phyloP scores from a whole-genome alignment of 2,797 vertebrate genomes.

The Betta splendens region DNA sequence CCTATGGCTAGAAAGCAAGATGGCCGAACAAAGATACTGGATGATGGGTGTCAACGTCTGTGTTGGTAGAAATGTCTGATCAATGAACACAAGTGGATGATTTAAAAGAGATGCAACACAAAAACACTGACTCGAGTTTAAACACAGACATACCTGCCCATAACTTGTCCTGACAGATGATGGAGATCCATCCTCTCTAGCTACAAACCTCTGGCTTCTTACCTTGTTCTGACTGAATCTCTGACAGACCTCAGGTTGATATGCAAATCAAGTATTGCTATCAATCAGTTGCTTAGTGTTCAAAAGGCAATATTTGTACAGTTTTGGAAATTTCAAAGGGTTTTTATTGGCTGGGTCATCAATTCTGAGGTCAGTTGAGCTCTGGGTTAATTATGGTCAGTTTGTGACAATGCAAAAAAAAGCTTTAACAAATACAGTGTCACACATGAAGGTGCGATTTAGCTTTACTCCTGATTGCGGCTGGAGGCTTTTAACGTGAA shows the following conservation, averaged over 20 bases:
- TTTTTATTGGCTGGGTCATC: constrained; percentile 49
- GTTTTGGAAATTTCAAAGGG: background rate
- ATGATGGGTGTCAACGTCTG: constrained; percentile 85
- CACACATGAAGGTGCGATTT: constrained; percentile 1
- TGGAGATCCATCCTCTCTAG: constrained; percentile 50
- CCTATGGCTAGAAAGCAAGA: constrained; percentile 70
- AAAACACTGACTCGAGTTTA: constrained; percentile 79
- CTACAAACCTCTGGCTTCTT: constrained; percentile 55
- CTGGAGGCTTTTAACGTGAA: background rate
- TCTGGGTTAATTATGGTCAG: constrained; percentile 37
- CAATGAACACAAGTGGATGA: constrained; percentile 74
- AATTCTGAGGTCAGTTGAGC: constrained; percentile 65
- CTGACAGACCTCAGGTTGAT: constrained; percentile 70
- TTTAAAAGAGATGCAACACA: constrained; percentile 64
- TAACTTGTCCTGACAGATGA: constrained; percentile 66
- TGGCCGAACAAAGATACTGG: constrained; percentile 77
- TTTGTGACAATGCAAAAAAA: constrained; percentile 68
- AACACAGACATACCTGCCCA: constrained; percentile 88
- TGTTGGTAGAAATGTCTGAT: constrained; percentile 80
- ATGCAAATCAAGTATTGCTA: constrained; percentile 19
- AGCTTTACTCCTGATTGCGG: background rate
- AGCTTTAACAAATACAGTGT: background rate
- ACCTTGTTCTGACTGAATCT: constrained; percentile 58
- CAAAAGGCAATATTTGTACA: too few species aligned
- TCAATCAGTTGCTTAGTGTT: constrained; percentile 8